Evolutionary conservation across 2,113 vertebrate genomes (phyloP).

Genomic region (Callaeas wilsoni): DNA sequence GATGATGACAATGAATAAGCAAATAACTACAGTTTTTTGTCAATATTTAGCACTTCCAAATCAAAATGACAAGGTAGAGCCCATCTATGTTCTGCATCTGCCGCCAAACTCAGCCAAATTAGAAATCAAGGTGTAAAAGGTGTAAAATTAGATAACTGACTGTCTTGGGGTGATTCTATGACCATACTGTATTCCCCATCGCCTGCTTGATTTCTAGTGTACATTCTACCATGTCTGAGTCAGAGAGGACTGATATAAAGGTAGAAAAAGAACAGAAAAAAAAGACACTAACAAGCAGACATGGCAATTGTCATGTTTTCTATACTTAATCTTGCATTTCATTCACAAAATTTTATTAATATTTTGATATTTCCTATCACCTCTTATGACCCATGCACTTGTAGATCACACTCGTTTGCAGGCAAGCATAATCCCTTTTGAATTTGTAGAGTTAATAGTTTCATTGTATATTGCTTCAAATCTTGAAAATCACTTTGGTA

Average conservation of each 20-base stretch:
- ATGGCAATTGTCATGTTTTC: neutral
- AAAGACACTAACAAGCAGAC: neutral
- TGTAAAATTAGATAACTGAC: neutral
- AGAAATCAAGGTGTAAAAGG: neutral
- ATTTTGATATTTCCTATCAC: neutral
- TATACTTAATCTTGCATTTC: neutral
- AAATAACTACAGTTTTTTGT: neutral
- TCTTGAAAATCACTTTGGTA: neutral
- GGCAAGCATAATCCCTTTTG: neutral
- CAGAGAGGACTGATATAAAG: neutral
- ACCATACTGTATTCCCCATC: no score
- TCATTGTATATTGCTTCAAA: neutral
- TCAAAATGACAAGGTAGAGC: neutral
- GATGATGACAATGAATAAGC: neutral
- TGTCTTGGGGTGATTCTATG: no score
- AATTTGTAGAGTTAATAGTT: neutral
- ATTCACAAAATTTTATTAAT: neutral
- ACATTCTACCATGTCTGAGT: no score
- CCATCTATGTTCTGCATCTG: neutral
- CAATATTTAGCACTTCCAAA: neutral
- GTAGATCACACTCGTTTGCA: neutral
- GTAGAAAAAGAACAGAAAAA: neutral
- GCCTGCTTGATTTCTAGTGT: no score
- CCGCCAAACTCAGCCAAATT: neutral
- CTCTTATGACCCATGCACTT: neutral